phyloP scores from a whole-genome alignment of 2,113 vertebrate genomes.

The Gavialis gangeticus region DNA sequence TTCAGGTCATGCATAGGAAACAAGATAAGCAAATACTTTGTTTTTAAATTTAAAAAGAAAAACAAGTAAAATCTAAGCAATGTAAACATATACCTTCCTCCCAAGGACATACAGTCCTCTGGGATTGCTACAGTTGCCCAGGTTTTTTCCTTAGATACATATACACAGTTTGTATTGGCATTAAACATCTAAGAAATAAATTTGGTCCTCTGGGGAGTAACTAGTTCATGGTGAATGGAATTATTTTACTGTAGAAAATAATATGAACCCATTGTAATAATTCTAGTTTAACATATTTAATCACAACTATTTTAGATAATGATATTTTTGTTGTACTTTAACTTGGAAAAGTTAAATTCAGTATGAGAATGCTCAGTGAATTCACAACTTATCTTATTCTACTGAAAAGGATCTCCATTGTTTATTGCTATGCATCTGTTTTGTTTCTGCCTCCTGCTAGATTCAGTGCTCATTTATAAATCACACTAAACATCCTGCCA shows the following conservation, averaged over 20 bases:
- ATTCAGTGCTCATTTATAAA: not conserved
- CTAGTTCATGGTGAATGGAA: not conserved
- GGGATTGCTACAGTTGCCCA: not conserved
- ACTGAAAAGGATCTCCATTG: not conserved
- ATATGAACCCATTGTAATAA: not conserved
- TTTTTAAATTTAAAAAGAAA: not conserved
- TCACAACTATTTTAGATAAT: not conserved
- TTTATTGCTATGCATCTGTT: not conserved
- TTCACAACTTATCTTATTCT: not conserved
- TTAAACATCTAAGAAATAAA: not conserved
- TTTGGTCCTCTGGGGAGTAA: not conserved
- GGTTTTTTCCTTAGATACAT: not conserved
- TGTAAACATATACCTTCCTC: not conserved
- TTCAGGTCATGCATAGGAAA: not conserved
- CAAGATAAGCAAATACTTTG: not conserved
- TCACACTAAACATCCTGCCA: not conserved
- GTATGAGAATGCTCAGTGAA: not conserved
- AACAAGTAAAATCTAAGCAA: not conserved
- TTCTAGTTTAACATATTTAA: conserved; percentile 10
- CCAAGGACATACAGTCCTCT: not conserved
- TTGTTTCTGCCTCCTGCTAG: not conserved
- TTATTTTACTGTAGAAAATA: not conserved
- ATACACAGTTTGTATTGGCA: not conserved
- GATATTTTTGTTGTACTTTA: not conserved
- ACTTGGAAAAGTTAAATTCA: not conserved